Base-by-base conservation (phyloP, 2,797 vertebrate genomes). In the Melanotaenia boesemani region DNA sequence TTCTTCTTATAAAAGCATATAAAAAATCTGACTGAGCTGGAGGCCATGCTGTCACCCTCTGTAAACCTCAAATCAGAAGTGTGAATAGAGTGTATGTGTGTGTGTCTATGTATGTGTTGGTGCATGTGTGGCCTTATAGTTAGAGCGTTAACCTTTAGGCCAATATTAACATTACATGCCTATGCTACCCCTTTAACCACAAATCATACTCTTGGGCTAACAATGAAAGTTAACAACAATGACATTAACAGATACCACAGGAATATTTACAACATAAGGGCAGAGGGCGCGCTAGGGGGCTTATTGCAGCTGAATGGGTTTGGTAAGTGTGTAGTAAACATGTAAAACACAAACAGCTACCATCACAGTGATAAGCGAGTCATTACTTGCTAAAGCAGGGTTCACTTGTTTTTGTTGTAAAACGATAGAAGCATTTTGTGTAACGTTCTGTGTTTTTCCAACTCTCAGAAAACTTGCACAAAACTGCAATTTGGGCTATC, bases 101-200 rank as follows among this genome's bases (percentile, higher is more conserved):
- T 82, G 78, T 86, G 85, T 86, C 87, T 65, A 74, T 74, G 62
- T 80, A 24, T 86, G 81, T 84, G 66, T 68, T 77, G 76, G 60
- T 78, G 48, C 80, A 75, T 82, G 78, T 86, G 85, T 86, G 88
- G 91, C 89, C 89, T 92, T 91, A 87, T 89, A 72, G 89, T 90
- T 64, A 15, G 81, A 89, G 86, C 8, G 28, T 77, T 89, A 87
- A 89, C 89, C 92, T 94, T 88, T 85, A 79, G 92, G 92, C 91
- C 75, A 91, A 91, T 93, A 93, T 94, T 94, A 93, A 92, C 91
- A 94, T 94, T 92, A 91, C 91, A 92, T 92, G 92, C 89, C 90
- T 86, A 90, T 92, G 89, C 87, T 89, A 87, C 74, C 91, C 90
- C 92, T 89, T 91, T 85, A 90, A 91, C 89, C 86, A 90, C 88